A percentile compares a stretch with the other conserved stretches of the same genome.
phyloP scores from a whole-genome alignment of 2,113 vertebrate species.

The Panurus biarmicus region DNA sequence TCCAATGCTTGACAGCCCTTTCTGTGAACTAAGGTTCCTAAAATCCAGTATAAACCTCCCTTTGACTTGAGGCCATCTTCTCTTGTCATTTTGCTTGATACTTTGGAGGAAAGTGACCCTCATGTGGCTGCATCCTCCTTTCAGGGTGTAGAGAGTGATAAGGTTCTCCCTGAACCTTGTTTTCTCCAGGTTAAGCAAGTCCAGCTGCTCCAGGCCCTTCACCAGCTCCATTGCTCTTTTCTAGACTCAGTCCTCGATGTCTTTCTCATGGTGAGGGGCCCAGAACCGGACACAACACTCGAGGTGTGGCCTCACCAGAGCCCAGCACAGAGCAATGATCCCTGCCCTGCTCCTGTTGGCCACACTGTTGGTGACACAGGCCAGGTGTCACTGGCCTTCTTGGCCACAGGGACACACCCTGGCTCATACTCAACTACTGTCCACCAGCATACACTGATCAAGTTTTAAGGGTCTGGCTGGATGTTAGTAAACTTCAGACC shows the following conservation, averaged over 20 bases:
- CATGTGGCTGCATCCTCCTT: background rate
- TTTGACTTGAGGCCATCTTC: background rate
- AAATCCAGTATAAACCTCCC: background rate
- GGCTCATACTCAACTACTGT: background rate
- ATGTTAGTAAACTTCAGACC: background rate
- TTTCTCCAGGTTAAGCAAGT: background rate
- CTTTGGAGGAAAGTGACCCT: background rate
- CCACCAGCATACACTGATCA: background rate
- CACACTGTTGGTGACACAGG: background rate
- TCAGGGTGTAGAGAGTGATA: background rate
- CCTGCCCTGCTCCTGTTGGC: background rate
- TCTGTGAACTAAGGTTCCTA: background rate
- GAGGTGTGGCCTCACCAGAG: background rate
- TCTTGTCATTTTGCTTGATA: background rate
- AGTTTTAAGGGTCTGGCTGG: background rate
- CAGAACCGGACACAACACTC: background rate
- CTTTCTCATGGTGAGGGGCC: background rate
- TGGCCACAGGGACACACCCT: background rate
- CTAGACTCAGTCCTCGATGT: rapidly evolving
- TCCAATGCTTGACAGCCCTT: background rate
- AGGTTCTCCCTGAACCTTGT: background rate
- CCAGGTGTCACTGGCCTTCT: background rate
- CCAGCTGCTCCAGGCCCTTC: background rate
- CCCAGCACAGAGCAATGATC: rapidly evolving
- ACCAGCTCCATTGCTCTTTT: rapidly evolving